These are phyloP conservation scores for Benitochromis conjunctus DNA, from an alignment of 2,113 vertebrate species.

Conservation along the genomic window DNA sequence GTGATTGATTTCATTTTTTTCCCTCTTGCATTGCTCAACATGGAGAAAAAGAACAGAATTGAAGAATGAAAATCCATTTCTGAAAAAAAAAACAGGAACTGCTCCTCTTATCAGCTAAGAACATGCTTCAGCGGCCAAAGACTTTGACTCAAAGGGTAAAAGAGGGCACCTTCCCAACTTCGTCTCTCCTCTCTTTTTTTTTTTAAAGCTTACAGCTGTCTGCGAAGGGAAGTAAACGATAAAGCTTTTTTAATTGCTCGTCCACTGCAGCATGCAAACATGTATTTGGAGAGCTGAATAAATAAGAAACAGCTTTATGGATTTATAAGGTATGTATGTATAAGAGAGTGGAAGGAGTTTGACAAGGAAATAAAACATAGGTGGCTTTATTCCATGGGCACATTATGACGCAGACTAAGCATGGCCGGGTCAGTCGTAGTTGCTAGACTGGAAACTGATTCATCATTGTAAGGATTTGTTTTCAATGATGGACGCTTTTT, in stretches of 20 bases:
- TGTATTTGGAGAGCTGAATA: slow-evolving; percentile 11
- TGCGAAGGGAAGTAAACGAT: slow-evolving; percentile 21
- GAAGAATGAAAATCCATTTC: slow-evolving; percentile 52
- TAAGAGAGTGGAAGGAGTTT: not conserved
- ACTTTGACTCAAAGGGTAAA: slow-evolving; percentile 54
- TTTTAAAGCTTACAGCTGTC: slow-evolving; percentile 16
- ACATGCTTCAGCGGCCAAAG: slow-evolving; percentile 51
- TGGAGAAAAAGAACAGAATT: slow-evolving; percentile 16
- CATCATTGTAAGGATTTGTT: not conserved
- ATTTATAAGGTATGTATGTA: not conserved
- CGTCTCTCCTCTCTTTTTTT: not conserved
- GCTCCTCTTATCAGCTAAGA: slow-evolving; percentile 57
- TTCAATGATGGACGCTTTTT: not conserved
- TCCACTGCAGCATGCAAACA: not conserved
- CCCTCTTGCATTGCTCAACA: slow-evolving; percentile 17
- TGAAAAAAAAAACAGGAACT: slow-evolving; percentile 9
- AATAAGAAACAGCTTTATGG: not conserved
- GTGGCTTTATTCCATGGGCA: not conserved
- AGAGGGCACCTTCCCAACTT: slow-evolving; percentile 8
- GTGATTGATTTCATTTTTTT: slow-evolving; percentile 24
- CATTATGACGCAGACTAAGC: slow-evolving; percentile 15
- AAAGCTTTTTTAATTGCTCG: slow-evolving; percentile 26
- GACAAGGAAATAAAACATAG: not conserved
- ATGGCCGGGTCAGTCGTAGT: not conserved
- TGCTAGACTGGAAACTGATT: slow-evolving; percentile 26